These are phyloP conservation scores for Camptogramma bilineatum DNA, from an alignment of 2,888 invertebrate genomes.

Conservation along the genomic window DNA sequence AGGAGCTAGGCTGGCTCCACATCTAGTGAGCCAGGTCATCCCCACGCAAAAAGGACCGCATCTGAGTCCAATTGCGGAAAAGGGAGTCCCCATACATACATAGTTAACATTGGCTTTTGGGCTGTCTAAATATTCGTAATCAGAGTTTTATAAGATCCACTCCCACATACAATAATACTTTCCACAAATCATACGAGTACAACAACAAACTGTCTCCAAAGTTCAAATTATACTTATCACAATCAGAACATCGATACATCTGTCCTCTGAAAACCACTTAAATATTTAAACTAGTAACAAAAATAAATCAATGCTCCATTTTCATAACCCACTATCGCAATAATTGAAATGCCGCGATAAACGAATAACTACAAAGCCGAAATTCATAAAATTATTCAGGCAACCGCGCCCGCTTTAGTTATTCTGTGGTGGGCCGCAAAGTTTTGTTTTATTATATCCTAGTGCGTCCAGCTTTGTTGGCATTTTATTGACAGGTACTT, in stretches of 20 bases:
- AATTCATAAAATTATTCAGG: constrained; percentile 26
- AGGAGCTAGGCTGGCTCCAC: too few species aligned
- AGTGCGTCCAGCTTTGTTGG: too few species aligned
- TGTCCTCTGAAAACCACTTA: neutral
- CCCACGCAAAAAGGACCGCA: too few species aligned
- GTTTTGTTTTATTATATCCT: constrained; percentile 3
- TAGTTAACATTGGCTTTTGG: too few species aligned
- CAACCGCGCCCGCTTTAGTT: neutral
- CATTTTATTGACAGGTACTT: too few species aligned
- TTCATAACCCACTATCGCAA: constrained; percentile 16
- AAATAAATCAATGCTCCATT: constrained; percentile 22
- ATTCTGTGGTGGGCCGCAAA: constrained; percentile 6
- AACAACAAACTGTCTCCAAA: neutral
- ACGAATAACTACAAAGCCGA: constrained; percentile 13
- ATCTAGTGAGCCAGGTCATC: too few species aligned
- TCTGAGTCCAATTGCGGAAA: too few species aligned
- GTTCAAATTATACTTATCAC: neutral
- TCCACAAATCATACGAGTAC: too few species aligned
- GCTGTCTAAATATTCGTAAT: too few species aligned
- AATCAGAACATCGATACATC: neutral
- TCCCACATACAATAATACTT: too few species aligned
- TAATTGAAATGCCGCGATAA: constrained; percentile 30
- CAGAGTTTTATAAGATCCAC: too few species aligned
- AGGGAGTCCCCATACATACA: too few species aligned
- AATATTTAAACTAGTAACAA: constrained; percentile 14